A percentile compares a stretch with the other conserved stretches of the same genome.
phyloP scores from a whole-genome alignment of 2,113 vertebrate genomes.

The Sula dactylatra region DNA sequence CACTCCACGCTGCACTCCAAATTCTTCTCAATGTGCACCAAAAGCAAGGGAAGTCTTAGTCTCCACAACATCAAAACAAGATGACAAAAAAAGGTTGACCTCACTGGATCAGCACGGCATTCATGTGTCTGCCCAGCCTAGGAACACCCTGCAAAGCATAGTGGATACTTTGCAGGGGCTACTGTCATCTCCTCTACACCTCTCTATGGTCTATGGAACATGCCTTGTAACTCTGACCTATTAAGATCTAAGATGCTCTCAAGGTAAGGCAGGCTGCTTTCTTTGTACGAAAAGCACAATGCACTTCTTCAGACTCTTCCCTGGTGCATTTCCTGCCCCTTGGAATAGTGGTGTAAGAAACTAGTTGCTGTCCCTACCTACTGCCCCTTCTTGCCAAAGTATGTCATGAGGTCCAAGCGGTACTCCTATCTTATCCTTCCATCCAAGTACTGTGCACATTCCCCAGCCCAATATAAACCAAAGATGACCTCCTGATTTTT shows the following conservation, averaged over 20 bases:
- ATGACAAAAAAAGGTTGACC: background rate
- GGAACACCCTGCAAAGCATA: background rate
- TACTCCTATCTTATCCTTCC: background rate
- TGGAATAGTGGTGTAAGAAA: background rate
- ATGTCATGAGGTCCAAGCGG: background rate
- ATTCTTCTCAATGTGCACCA: background rate
- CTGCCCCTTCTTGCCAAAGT: background rate
- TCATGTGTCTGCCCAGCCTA: background rate
- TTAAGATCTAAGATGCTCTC: background rate
- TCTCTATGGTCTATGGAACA: background rate
- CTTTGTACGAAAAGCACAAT: background rate
- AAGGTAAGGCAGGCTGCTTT: background rate
- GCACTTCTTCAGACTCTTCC: background rate
- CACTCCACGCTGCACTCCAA: background rate
- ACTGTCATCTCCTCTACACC: background rate
- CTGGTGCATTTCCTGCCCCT: background rate
- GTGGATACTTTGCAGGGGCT: background rate
- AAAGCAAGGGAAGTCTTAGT: background rate
- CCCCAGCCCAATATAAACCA: background rate
- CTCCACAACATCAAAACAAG: background rate
- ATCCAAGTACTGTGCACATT: background rate
- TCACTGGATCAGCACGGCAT: rapidly evolving
- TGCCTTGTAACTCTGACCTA: background rate
- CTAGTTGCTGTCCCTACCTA: background rate
- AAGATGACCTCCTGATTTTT: background rate